A percentile compares a stretch with the other conserved stretches of the same genome.
phyloP scores from a whole-genome alignment of 2,113 vertebrate genomes.

The Talpa occidentalis region DNA sequence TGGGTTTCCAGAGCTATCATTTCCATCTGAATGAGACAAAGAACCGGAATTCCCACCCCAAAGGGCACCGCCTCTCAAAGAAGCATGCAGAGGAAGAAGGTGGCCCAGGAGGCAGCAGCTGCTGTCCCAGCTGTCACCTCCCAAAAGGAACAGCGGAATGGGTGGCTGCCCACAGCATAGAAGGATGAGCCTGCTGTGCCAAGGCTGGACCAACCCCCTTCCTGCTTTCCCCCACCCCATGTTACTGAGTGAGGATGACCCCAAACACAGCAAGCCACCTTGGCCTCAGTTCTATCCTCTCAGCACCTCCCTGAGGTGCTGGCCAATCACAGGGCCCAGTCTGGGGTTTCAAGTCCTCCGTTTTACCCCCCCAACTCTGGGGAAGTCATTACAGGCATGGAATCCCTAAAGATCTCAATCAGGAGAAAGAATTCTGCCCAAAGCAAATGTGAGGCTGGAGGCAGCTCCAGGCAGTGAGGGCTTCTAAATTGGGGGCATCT shows the following conservation, averaged over 20 bases:
- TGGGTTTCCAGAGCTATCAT: neutral
- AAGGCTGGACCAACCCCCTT: neutral
- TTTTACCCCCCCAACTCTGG: neutral
- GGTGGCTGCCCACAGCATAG: neutral
- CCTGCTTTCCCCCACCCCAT: too few relatives aligned
- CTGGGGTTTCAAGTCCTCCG: neutral
- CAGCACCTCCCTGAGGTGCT: neutral
- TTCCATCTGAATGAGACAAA: neutral
- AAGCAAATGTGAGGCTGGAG: neutral
- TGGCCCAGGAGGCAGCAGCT: neutral
- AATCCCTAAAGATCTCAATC: too few relatives aligned
- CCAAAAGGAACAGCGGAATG: rapidly evolving
- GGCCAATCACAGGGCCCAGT: neutral
- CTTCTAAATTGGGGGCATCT: too few relatives aligned
- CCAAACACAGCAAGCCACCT: neutral
- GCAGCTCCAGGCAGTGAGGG: rapidly evolving
- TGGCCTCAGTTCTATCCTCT: neutral
- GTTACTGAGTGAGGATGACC: neutral
- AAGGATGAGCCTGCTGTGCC: neutral
- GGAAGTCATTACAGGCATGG: neutral
- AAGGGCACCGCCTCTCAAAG: neutral
- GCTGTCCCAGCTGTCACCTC: neutral
- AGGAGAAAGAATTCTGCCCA: neutral
- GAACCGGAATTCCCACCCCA: neutral
- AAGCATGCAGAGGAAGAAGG: neutral